phyloP scores from a whole-genome alignment of 1,140 invertebrate genomes.

The Drosophila varians region DNA sequence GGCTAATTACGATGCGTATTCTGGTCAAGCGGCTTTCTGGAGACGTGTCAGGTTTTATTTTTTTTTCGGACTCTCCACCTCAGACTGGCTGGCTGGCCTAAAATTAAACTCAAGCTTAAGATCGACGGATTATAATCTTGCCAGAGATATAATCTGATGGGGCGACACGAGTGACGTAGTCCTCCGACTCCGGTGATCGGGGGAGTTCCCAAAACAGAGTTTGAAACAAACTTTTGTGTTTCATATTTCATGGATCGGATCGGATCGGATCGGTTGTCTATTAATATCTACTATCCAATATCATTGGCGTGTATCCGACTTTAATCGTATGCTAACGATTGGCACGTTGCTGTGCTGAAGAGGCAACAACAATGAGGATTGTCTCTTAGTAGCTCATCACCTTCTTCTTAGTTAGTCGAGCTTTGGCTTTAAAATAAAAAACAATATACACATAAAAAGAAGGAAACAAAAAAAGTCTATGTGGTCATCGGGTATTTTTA shows the following conservation, averaged over 20 bases:
- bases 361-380: constrained; percentile 64
- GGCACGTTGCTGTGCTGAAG: constrained; percentile 48
- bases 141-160: neutral
- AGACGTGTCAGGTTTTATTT: constrained; percentile 29
- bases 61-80: constrained; percentile 5
- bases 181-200: constrained; percentile 12
- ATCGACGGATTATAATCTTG: constrained; percentile 20
- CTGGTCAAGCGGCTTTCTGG: constrained; percentile 19
- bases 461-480: constrained; percentile 19
- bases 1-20: constrained; percentile 1
- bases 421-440: constrained; percentile 37
- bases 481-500: constrained; percentile 80
- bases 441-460: neutral
- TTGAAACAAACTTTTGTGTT: constrained; percentile 65
- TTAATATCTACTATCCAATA: constrained; percentile 41
- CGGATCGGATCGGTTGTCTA: constrained; percentile 22
- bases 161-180: constrained; percentile 63
- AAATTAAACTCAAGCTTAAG: neutral
- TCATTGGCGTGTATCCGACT: constrained; percentile 22
- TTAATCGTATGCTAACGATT: constrained; percentile 81
- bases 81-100: constrained; percentile 30
- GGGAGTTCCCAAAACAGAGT: constrained; percentile 72
- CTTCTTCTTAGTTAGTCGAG: constrained; percentile 56
- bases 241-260: constrained; percentile 49
- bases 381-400: constrained; percentile 60